Conservation (phyloP, 2,113 vertebrate species). For the Ascaphus truei region DNA sequence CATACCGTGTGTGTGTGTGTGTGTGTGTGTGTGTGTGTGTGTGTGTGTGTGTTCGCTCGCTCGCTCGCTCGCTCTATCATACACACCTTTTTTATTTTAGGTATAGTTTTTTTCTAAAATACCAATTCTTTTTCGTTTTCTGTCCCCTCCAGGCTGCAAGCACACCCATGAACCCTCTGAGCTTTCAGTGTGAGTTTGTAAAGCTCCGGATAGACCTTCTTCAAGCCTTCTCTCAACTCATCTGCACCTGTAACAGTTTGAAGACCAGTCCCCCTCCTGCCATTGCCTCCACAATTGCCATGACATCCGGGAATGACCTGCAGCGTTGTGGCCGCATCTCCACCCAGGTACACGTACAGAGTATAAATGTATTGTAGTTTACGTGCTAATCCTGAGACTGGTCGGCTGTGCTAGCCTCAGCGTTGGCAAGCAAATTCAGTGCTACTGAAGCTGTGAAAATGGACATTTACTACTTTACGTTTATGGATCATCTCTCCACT, state of each 20-base stretch:
- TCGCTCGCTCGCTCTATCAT: too few species aligned
- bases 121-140: too few species aligned
- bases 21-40: too few species aligned
- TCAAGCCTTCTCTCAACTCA: slow-evolving; percentile 92
- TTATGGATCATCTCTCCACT: too few species aligned
- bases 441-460: neutral
- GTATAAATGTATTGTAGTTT: too few species aligned
- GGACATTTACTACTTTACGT: neutral
- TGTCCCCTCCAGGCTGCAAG: slow-evolving; percentile 80
- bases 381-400: too few species aligned
- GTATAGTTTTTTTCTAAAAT: too few species aligned
- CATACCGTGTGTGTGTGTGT: too few species aligned
- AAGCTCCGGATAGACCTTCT: slow-evolving; percentile 94
- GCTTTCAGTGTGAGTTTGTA: slow-evolving; percentile 96
- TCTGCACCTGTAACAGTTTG: slow-evolving; percentile 96
- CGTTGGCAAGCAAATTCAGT: neutral
- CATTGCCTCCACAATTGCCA: slow-evolving; percentile 89
- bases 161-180: slow-evolving; percentile 90
- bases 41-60: too few species aligned
- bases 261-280: slow-evolving; percentile 97
- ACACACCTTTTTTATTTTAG: too few species aligned
- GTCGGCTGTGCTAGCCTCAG: too few species aligned
- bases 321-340: slow-evolving; percentile 95
- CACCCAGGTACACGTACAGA: slow-evolving; percentile 79
- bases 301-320: slow-evolving; percentile 87